Evolutionary conservation across 2,797 vertebrate genomes (phyloP), one percentile per base, ranked within the genome.

Genomic region (Coreius guichenoti): DNA sequence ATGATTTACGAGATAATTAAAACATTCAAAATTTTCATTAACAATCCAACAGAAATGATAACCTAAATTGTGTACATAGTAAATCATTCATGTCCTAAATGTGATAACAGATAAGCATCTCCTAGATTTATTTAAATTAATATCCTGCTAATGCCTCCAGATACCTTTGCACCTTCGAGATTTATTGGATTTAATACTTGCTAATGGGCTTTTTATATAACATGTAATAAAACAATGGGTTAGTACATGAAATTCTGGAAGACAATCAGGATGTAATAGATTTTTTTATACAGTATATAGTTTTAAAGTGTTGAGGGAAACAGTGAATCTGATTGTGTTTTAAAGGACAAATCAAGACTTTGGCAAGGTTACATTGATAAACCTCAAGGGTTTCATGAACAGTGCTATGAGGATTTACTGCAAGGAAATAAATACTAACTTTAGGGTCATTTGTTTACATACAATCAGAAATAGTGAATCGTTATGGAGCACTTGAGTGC

Each of bases 31-130:
- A 14, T 61, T 73, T 82, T 58, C n/a, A 81, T 33, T 80, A 23
- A n/a, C 12, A 51, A 21, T n/a, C 39, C 56, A 8, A 9, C 8
- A n/a, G 63, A 68, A 80, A n/a, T 49, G 16, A 45, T 51, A 11
- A 0, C 49, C 36, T 51, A 68, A 68, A 51, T 68, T 21, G 8
- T 74, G 43, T 31, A 51, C 72, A 17, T 11, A 68, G 6, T 33
- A 51, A 67, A 80, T 80, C 63, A 68, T 74, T 73, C 19, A 65
- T 6, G 17, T 67, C 29, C 56, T 23, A 33, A 47, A 65, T 17
- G 45, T 83, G 72, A 76, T 72, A 39, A 72, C 33, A 73, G 49
- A 82, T 68, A 67, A 54, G 73, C 31, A 51, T 33, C 29, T 51
- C 19, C 16, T n/a, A 67, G 45, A 75, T 75, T 45, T 82, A 74